Evolutionary conservation across 2,888 invertebrate genomes (phyloP), one percentile per base, ranked within the genome.

Genomic region (Hydroisotoma schaefferi): DNA sequence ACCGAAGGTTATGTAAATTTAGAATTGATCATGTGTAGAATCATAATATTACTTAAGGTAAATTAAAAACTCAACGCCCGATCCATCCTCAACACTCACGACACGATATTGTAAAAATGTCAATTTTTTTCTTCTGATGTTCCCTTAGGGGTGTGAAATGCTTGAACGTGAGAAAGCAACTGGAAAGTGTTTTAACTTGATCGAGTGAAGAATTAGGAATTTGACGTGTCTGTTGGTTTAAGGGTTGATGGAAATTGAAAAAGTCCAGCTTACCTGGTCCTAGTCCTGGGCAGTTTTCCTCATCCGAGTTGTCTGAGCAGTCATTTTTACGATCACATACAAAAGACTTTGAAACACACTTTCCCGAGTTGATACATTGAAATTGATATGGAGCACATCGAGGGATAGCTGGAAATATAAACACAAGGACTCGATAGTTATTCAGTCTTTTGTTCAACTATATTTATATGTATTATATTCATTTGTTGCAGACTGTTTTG

Each of bases 241-340:
- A n/a, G n/a, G n/a, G n/a, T n/a, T n/a, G n/a, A n/a, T n/a, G n/a
- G n/a, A n/a, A n/a, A n/a, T n/a, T n/a, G n/a, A 33, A 33, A 33
- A 33, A 15, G 15, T 10, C 8, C 15, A 33, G 8, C 8, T 33
- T 33, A 33, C 33, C 33, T 33, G 43, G 43, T 43, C 33, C 15
- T 33, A 10, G 8, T 10, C 12, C 20, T 43, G 43, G 73, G 74
- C 87, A 88, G 67, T 81, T 78, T 22, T 72, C 71, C 75, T 90
- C 90, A 74, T 90, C 90, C 23, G 83, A 82, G 4, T 81, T 81
- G 73, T 86, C 85, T 5, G 77, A 74, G 73, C 88, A 88, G 74
- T 87, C 85, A 1, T 52, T 62, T 4, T 69, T 43, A 15, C 81
- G 79, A 75, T 88, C 82, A 77, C 89, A 90, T 47, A 79, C 79